Conservation (phyloP, 1,140 invertebrate genomes). For the Globodera rostochiensis region DNA sequence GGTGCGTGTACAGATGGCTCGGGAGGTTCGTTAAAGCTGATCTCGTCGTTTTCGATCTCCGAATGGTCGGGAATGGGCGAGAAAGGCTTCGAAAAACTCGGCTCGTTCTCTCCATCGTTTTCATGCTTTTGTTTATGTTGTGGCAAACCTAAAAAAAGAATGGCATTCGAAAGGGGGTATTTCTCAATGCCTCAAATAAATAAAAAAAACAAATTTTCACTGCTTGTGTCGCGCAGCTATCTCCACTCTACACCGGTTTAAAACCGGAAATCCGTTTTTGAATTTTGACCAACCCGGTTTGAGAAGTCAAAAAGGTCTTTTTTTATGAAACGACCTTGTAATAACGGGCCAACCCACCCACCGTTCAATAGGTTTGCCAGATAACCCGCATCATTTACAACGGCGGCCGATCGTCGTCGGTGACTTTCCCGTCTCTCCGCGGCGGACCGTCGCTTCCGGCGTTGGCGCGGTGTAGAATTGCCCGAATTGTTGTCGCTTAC, state of each 20-base stretch:
- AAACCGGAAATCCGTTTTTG: too few species aligned
- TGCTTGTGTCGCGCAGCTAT: too few species aligned
- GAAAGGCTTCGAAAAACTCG: not conserved
- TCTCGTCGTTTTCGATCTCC: conserved; percentile 1
- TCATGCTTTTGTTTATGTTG: conserved; percentile 7
- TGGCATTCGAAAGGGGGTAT: not conserved
- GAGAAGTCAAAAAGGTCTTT: too few species aligned
- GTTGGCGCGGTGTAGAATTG: not conserved
- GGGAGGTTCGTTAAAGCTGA: conserved; percentile 10
- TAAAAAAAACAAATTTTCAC: not conserved
- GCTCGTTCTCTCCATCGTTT: not conserved
- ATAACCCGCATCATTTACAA: conserved; percentile 1
- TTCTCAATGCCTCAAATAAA: too few species aligned
- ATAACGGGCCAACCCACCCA: not conserved
- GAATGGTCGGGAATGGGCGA: conserved; percentile 6
- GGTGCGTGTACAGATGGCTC: conserved; percentile 24
- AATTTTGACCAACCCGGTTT: too few species aligned
- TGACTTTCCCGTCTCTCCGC: conserved; percentile 25
- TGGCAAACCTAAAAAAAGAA: conserved; percentile 1
- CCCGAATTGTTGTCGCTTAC: not conserved
- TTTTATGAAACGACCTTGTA: too few species aligned
- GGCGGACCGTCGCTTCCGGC: conserved; percentile 6
- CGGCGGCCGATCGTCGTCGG: conserved; percentile 18
- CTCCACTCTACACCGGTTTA: too few species aligned
- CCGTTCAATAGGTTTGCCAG: conserved; percentile 15